phyloP scores from a whole-genome alignment of 2,888 invertebrate species.

The Drosophila atroscutellata region DNA sequence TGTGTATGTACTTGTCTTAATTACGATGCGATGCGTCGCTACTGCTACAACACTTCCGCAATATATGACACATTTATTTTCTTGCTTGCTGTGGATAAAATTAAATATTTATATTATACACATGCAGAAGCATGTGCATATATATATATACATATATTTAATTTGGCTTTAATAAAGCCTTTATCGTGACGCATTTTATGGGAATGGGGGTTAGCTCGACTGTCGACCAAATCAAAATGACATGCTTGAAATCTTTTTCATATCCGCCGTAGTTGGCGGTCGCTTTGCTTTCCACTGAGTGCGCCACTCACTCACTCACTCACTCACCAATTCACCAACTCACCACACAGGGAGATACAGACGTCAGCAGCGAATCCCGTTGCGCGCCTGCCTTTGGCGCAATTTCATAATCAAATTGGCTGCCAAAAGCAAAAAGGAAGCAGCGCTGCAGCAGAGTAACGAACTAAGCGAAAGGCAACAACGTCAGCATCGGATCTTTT shows the following conservation, averaged over 20 bases:
- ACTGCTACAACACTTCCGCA: conserved; percentile 43
- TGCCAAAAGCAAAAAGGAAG: conserved; percentile 52
- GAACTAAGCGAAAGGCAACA: conserved; percentile 43
- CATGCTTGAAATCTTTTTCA: conserved; percentile 35
- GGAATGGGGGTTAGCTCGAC: background rate
- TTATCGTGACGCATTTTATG: conserved; percentile 32
- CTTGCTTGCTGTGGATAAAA: conserved; percentile 11
- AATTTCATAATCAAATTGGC: conserved; percentile 65
- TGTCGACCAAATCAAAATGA: conserved; percentile 12
- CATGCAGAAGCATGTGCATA: background rate
- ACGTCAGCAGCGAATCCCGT: conserved; percentile 11
- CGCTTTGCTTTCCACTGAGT: conserved; percentile 18
- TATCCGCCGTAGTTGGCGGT: conserved; percentile 13
- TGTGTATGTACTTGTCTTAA: conserved; percentile 13
- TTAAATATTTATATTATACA: conserved; percentile 9
- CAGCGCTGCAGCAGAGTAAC: conserved; percentile 13
- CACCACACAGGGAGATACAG: conserved; percentile 9
- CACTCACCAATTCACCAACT: conserved; percentile 10
- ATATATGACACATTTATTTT: conserved; percentile 39
- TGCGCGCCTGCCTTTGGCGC: conserved; percentile 28
- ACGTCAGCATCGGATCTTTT: conserved; percentile 61
- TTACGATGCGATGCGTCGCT: conserved; percentile 23
- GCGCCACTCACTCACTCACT: conserved; percentile 6
- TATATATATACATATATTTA: background rate
- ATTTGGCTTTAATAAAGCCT: background rate